phyloP scores from a whole-genome alignment of 1,140 invertebrate genomes.

The Piezodorus guildinii region DNA sequence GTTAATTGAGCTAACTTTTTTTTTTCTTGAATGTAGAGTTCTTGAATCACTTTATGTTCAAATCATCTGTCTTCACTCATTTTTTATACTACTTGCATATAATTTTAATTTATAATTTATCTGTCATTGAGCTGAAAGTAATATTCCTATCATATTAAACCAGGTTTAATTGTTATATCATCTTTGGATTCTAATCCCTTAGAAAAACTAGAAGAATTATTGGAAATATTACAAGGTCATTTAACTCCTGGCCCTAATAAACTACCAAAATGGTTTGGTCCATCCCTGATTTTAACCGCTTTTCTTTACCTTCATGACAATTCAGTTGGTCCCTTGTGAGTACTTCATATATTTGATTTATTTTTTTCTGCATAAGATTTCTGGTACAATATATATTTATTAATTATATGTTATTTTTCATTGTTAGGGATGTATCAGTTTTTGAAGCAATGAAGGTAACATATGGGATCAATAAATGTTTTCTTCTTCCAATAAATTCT shows the following conservation, averaged over 20 bases:
- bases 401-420: conserved; percentile 16
- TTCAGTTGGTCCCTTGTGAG: conserved; percentile 48
- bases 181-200: conserved; percentile 68
- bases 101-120: too few species aligned
- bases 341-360: conserved; percentile 18
- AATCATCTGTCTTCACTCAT: too few species aligned
- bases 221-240: conserved; percentile 65
- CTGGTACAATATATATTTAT: too few species aligned
- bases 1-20: too few species aligned
- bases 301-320: conserved; percentile 84
- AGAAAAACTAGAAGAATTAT: conserved; percentile 61
- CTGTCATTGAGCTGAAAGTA: too few species aligned
- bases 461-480: conserved; percentile 75
- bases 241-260: conserved; percentile 60
- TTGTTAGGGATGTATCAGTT: conserved; percentile 60
- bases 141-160: conserved; percentile 27
- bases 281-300: conserved; percentile 49
- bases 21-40: too few species aligned
- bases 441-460: conserved; percentile 74
- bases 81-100: too few species aligned
- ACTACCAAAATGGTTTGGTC: conserved; percentile 83
- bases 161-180: conserved; percentile 62
- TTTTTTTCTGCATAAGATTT: conserved; percentile 19
- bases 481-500: conserved; percentile 80
- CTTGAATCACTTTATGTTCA: too few species aligned